Percentiles rank a stretch among this genome's conserved stretches.
These are phyloP conservation scores for Poeciliopsis turrubarensis DNA, from an alignment of 2,113 vertebrate species.

Conservation along the genomic window DNA sequence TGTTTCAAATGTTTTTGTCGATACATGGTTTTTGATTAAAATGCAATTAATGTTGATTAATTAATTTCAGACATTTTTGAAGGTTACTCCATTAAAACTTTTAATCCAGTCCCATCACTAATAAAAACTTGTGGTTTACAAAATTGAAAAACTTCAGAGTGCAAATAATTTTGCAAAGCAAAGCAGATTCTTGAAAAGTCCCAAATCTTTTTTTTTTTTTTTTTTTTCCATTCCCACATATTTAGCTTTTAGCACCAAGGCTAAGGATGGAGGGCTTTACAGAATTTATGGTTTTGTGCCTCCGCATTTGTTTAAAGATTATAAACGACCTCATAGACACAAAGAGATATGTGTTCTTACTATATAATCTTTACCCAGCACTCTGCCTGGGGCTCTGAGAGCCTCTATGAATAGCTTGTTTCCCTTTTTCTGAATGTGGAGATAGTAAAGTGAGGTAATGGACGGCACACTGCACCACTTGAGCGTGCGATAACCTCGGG, in stretches of 20 bases:
- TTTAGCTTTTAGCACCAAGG: neutral
- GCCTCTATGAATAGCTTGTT: conserved; percentile 74
- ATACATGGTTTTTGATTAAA: too few relatives aligned
- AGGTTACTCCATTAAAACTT: too few relatives aligned
- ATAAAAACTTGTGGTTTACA: neutral
- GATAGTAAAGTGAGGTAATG: conserved; percentile 74
- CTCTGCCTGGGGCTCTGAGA: conserved; percentile 40
- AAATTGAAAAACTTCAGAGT: neutral
- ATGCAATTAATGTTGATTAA: too few relatives aligned
- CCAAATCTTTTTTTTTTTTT: neutral
- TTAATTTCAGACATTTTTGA: too few relatives aligned
- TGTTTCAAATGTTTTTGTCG: too few relatives aligned
- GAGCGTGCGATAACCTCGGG: conserved; percentile 70
- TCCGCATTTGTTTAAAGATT: neutral
- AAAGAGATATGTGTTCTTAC: neutral
- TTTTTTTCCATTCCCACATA: neutral
- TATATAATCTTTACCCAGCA: conserved; percentile 21
- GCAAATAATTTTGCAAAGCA: neutral
- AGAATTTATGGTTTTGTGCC: neutral
- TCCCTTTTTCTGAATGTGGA: conserved; percentile 57
- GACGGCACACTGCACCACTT: conserved; percentile 66
- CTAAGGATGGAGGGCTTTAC: neutral
- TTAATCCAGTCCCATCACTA: too few relatives aligned
- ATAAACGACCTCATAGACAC: neutral
- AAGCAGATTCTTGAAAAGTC: neutral